Evolutionary conservation across 2,797 vertebrate species (phyloP), one percentile per base, ranked within the genome.

Genomic region (Catharus ustulatus): DNA sequence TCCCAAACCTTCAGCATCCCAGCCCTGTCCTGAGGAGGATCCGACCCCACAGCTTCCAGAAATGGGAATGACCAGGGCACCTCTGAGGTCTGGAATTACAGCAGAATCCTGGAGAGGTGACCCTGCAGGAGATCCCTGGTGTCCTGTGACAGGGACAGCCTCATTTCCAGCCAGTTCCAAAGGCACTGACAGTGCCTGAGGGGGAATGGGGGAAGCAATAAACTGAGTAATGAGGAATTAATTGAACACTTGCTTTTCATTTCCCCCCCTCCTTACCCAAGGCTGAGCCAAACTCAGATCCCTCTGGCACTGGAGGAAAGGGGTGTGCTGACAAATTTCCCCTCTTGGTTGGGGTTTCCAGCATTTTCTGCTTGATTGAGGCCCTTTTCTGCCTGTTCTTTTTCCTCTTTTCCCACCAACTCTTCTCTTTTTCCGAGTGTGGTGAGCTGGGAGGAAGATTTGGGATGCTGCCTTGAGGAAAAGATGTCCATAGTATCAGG

Each of bases 221-320:
- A 82, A 6, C 43, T 9, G 52, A 76, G 20, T 61, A 95, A 93
- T 55, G 34, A 95, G 80, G 75, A 96, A 96, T 93, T 96, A 96
- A 97, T 95, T 87, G 90, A 93, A 96, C 95, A 79, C 91, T 95
- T 97, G 85, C 57, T 94, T 95, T 90, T 89, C 34, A 95, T 91
- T 94, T 43, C 76, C 64, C 68, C 7, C 27, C 4, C 40, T 36
- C 27, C 11, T 4, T 22, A 15, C 38, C 32, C 7, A 1, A 9
- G 11, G 7, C 29, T 46, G 34, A 84, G 48, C 30, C 15, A 29
- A 59, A 36, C 45, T 46, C 23, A 20, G 29, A 29, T 63, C 34
- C 57, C 34, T 45, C 6, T 16, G n/a, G 30, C 40, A 0, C 22
- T 6, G 21, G 30, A 68, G 75, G 21, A 32, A 59, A 77, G 21